These are phyloP conservation scores for Zaprionus capensis DNA, from an alignment of 1,140 invertebrate species.

Conservation along the genomic window DNA sequence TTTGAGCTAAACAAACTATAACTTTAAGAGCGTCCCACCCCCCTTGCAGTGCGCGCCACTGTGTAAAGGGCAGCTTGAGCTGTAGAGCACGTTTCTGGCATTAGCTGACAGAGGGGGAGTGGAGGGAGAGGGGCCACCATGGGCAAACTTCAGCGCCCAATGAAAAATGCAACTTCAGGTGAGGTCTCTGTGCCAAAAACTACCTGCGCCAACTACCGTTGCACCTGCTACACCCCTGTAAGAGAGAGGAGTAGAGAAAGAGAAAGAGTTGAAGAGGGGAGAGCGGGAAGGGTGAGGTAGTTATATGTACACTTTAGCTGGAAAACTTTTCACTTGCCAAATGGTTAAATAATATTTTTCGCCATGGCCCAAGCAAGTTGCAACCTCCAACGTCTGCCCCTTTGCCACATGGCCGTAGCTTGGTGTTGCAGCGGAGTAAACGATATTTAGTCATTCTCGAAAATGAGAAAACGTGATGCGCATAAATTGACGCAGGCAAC, in stretches of 20 bases:
- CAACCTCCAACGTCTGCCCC: conserved; percentile 17
- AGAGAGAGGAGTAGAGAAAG: background rate
- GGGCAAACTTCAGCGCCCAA: conserved; percentile 63
- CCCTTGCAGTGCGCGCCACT: background rate
- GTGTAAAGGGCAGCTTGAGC: conserved; percentile 12
- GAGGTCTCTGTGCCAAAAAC: conserved; percentile 44
- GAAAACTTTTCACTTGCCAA: conserved; percentile 48
- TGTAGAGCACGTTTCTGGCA: conserved; percentile 70
- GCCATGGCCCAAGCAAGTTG: conserved; percentile 34
- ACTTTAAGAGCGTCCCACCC: background rate
- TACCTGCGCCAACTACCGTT: conserved; percentile 37
- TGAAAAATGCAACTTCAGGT: conserved; percentile 65
- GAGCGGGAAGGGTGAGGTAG: background rate
- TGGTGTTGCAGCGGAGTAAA: conserved; percentile 56
- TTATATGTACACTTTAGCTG: conserved; percentile 25
- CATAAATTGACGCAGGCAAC: conserved; percentile 73
- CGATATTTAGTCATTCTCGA: conserved; percentile 84
- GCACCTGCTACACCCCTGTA: conserved; percentile 42
- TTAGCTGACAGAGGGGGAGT: conserved; percentile 49
- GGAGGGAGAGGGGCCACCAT: background rate
- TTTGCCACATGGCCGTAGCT: background rate
- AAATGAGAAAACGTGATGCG: conserved; percentile 83
- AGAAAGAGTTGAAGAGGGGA: background rate
- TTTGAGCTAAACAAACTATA: background rate
- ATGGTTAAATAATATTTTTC: conserved; percentile 59